Percentiles rank a stretch among this genome's conserved stretches.
Conservation (phyloP, 2,797 vertebrate species). For the Acropternis orthonyx region DNA sequence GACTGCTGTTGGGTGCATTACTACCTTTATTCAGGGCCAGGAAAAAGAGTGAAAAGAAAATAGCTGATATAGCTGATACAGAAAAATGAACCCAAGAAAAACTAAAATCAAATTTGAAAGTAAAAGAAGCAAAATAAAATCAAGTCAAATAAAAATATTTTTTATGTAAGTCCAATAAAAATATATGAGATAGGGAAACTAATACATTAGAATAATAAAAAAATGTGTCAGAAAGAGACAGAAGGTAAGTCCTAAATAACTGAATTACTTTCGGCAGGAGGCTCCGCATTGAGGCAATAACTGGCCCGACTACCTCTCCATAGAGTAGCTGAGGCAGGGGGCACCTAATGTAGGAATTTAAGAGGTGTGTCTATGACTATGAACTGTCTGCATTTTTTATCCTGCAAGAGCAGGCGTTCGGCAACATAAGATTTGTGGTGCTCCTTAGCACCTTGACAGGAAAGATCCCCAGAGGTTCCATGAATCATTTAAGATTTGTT, state of each 20-base stretch:
- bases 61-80: background rate
- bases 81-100: background rate
- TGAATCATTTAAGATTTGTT: background rate
- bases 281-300: background rate
- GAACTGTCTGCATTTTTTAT: background rate
- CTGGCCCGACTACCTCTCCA: background rate
- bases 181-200: background rate
- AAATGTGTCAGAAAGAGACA: background rate
- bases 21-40: background rate
- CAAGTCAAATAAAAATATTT: background rate
- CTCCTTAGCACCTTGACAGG: background rate
- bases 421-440: background rate
- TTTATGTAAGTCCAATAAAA: too few species aligned
- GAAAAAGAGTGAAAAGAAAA: background rate
- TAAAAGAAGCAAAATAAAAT: background rate
- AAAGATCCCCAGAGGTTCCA: background rate
- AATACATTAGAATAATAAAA: background rate
- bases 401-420: background rate
- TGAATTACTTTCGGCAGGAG: background rate
- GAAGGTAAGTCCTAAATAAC: background rate
- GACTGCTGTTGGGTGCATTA: background rate
- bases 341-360: background rate
- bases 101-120: background rate
- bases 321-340: background rate
- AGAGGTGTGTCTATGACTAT: background rate